Evolutionary conservation across 2,113 vertebrate species (phyloP).

Genomic region (Tapirus terrestris): DNA sequence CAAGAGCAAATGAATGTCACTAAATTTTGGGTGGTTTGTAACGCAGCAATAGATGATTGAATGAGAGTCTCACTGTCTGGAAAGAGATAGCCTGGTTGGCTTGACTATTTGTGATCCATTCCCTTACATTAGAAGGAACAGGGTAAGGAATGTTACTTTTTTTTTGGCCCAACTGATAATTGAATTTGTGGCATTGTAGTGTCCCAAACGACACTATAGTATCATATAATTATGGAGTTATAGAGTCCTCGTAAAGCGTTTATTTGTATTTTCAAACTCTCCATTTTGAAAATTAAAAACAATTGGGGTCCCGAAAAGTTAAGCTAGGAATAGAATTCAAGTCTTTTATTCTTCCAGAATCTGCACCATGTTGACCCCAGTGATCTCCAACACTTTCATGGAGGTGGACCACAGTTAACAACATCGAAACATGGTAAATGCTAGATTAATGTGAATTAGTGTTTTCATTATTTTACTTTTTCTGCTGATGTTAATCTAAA

Average conservation of each 20-base stretch:
- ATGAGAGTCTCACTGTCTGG: neutral
- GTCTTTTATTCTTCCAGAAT: neutral
- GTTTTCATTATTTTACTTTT: neutral
- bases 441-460: neutral
- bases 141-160: neutral
- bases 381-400: neutral
- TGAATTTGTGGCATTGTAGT: neutral
- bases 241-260: neutral
- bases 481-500: neutral
- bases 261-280: neutral
- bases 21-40: neutral
- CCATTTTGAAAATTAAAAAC: neutral
- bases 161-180: neutral
- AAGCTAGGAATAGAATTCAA: neutral
- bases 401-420: neutral
- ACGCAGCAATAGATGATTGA: neutral
- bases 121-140: neutral
- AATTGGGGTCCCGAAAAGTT: neutral
- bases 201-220: neutral
- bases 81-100: neutral
- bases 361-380: neutral
- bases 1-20: neutral
- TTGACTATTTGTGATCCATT: neutral
- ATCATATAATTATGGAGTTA: neutral
- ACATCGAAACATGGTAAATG: neutral